phyloP scores from a whole-genome alignment of 92 coral and sea anemone species.

The Epizoanthus ramosus region DNA sequence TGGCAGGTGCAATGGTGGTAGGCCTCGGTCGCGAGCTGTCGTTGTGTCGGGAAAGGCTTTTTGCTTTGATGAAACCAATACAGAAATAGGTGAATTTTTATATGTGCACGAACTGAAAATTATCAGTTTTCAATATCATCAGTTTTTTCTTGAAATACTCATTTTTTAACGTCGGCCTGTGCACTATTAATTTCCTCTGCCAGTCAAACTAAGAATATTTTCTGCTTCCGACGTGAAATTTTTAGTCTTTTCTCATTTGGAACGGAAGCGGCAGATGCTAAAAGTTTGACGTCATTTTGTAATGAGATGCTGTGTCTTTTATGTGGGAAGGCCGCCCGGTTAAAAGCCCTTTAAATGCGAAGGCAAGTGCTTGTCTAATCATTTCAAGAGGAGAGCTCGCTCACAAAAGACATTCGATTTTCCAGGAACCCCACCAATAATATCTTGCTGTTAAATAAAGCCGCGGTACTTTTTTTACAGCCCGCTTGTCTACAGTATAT shows the following conservation, averaged over 20 bases:
- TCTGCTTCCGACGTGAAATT: constrained; percentile 33
- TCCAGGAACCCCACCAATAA: constrained; percentile 28
- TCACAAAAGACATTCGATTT: constrained; percentile 1
- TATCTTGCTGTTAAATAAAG: constrained; percentile 20
- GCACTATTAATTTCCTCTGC: constrained; percentile 7
- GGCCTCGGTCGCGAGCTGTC: not conserved
- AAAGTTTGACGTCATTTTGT: constrained; percentile 38
- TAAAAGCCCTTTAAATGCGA: constrained; percentile 46
- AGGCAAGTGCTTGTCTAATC: constrained; percentile 37
- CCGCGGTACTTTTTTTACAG: constrained; percentile 17
- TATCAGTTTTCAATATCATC: not conserved
- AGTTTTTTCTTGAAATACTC: not conserved
- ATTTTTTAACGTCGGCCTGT: constrained; percentile 1
- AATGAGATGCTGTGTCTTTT: constrained; percentile 32
- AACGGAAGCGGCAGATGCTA: constrained; percentile 21
- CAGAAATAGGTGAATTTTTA: not conserved
- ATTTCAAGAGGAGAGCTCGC: constrained; percentile 33
- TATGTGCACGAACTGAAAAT: too few relatives aligned
- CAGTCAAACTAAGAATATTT: constrained; percentile 12
- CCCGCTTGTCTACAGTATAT: constrained; percentile 27
- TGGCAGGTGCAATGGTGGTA: constrained; percentile 24
- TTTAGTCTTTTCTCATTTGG: constrained; percentile 34
- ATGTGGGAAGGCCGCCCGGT: constrained; percentile 17
- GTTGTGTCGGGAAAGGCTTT: not conserved
- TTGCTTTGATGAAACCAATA: not conserved